phyloP scores from a whole-genome alignment of 2,888 invertebrate genomes.

The Drepana falcataria region DNA sequence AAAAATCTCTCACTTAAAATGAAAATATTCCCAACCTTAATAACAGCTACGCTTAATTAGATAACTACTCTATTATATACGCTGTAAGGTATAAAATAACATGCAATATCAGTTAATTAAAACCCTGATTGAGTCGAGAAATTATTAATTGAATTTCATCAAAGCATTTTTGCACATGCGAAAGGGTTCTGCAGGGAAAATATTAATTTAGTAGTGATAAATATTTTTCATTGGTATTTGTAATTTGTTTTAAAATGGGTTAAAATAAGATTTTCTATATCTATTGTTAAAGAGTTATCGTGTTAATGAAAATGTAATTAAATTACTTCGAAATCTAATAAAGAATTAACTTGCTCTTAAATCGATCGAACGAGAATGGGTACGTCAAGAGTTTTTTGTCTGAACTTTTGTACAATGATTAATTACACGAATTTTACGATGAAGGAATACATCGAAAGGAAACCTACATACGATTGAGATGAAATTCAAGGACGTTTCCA shows the following conservation, averaged over 20 bases:
- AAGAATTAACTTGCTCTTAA: too few species aligned
- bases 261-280: background rate
- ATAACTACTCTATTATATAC: background rate
- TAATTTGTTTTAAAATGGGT: background rate
- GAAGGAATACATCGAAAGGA: too few species aligned
- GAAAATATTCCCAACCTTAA: constrained; percentile 1
- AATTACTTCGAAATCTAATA: too few species aligned
- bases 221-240: too few species aligned
- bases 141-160: constrained; percentile 1
- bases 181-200: background rate
- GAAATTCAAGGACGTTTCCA: too few species aligned
- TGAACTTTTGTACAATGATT: too few species aligned
- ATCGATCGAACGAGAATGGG: too few species aligned
- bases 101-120: background rate
- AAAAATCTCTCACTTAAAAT: constrained; percentile 6
- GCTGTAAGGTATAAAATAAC: background rate
- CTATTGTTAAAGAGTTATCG: too few species aligned
- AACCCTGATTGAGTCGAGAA: background rate
- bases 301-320: too few species aligned
- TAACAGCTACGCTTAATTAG: background rate
- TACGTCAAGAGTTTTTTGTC: too few species aligned
- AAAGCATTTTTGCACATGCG: background rate
- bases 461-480: too few species aligned
- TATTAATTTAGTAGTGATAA: background rate
- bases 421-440: too few species aligned